Conservation (phyloP, 1,140 invertebrate species). For the Nasonia giraulti region DNA sequence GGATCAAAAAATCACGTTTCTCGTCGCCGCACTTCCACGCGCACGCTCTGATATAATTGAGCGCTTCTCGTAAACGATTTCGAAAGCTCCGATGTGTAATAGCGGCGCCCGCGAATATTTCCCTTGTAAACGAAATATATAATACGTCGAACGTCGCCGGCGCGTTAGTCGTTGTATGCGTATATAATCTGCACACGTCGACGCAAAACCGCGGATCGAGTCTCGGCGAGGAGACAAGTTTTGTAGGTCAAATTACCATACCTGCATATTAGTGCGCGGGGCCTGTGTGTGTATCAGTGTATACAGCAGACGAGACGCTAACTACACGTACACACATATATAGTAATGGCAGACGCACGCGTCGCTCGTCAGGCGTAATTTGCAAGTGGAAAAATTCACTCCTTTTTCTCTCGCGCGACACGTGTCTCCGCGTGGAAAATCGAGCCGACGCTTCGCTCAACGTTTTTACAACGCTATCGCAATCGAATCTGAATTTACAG, state of each 20-base stretch:
- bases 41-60: not conserved
- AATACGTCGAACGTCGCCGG: not conserved
- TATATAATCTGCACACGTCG: no score
- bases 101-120: not conserved
- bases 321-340: not conserved
- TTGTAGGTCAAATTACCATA: constrained; percentile 36
- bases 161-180: no score
- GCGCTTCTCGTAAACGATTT: not conserved
- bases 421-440: not conserved
- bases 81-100: not conserved
- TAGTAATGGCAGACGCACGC: not conserved
- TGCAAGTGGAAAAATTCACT: not conserved
- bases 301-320: not conserved
- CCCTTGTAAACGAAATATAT: not conserved
- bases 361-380: not conserved
- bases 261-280: not conserved
- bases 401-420: not conserved
- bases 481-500: no score
- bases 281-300: no score
- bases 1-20: not conserved
- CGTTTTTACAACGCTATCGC: no score
- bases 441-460: no score
- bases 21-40: not conserved
- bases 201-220: not conserved
- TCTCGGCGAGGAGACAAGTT: constrained; percentile 2